Conservation (phyloP, 2,113 vertebrate genomes). For the Xenus cinereus region DNA sequence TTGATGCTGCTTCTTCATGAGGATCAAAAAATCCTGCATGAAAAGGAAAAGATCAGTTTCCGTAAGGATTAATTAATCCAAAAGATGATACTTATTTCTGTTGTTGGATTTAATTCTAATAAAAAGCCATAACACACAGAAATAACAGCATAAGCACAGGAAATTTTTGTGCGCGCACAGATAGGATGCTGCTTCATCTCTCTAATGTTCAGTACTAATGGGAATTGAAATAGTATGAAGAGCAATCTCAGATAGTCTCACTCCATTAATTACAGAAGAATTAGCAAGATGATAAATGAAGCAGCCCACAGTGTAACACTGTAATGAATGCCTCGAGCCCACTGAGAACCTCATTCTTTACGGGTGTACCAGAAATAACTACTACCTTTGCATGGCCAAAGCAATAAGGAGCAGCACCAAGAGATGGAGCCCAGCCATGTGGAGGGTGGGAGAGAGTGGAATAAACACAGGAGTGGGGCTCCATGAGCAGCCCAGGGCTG, state of each 20-base stretch:
- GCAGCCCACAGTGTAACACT: not conserved
- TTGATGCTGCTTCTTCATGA: not conserved
- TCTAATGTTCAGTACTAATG: not conserved
- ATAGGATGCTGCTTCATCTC: not conserved
- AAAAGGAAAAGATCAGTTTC: not conserved
- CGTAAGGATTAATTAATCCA: not conserved
- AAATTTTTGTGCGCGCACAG: not conserved
- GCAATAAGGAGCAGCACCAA: not conserved
- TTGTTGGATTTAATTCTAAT: not conserved
- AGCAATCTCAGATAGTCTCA: not conserved
- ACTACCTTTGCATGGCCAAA: not conserved
- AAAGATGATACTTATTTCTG: not conserved
- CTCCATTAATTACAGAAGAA: not conserved
- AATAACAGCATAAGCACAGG: not conserved
- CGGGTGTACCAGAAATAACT: not conserved
- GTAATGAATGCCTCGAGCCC: not conserved
- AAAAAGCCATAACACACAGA: not conserved
- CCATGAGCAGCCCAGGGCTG: rapidly evolving
- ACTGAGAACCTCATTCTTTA: not conserved
- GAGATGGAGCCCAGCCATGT: not conserved
- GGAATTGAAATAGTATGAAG: not conserved
- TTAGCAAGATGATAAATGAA: not conserved
- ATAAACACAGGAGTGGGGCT: not conserved
- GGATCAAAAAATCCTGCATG: not conserved
- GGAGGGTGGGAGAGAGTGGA: not conserved